These are phyloP conservation scores for Eupithecia subfuscata DNA, from an alignment of 2,888 invertebrate species.

Conservation along the genomic window DNA sequence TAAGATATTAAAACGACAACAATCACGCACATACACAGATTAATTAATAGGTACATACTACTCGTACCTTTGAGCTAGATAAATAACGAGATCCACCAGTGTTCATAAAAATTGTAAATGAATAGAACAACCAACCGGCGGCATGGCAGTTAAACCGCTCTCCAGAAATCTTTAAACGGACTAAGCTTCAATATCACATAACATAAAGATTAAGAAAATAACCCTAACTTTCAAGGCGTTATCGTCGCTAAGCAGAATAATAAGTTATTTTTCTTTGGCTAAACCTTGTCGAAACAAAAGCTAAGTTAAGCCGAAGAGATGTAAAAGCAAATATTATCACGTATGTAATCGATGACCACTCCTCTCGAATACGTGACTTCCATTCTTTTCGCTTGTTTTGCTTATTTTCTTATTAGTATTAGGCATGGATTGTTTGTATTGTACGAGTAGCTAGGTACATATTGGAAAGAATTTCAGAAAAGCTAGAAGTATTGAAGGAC, in stretches of 20 bases:
- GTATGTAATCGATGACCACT: constrained; percentile 64
- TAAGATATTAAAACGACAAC: constrained; percentile 58
- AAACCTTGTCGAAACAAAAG: constrained; percentile 46
- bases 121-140: background rate
- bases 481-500: background rate
- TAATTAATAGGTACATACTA: constrained; percentile 17
- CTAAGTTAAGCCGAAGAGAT: constrained; percentile 39
- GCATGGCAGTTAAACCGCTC: background rate
- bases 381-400: constrained; percentile 61
- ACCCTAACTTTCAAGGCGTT: background rate
- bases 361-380: constrained; percentile 68
- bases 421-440: constrained; percentile 13
- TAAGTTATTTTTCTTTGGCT: constrained; percentile 14
- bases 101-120: background rate
- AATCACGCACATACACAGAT: constrained; percentile 56
- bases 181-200: background rate
- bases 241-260: constrained; percentile 4
- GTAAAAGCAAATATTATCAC: constrained; percentile 77
- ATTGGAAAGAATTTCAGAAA: background rate
- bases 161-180: background rate
- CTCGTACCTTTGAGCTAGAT: background rate
- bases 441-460: constrained; percentile 6
- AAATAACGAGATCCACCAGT: background rate
- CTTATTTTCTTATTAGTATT: constrained; percentile 30
- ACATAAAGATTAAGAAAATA: background rate